Base-by-base conservation (phyloP, 1,140 invertebrate genomes). In the Drosophila sturtevanti region DNA sequence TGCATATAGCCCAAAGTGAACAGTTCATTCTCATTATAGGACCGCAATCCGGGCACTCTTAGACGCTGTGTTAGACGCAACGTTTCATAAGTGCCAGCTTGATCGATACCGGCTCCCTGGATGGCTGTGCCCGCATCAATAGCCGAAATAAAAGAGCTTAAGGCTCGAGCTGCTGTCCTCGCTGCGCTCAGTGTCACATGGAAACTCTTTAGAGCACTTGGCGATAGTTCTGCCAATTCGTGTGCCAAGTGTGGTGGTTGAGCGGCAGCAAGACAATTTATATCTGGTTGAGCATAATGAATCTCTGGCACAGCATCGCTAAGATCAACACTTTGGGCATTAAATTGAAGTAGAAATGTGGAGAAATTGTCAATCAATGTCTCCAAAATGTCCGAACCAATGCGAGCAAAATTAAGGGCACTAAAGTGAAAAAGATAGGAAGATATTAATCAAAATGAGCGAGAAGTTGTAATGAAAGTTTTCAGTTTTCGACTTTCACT, bases 1-100 rank as follows among this genome's bases (percentile, higher is more conserved):
- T 92, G 91, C 91, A 92, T 91, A 54, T 90, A 91, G 44, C 87
- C 70, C 31, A 92, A 58, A 1, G 89, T 89, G 24, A 91, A 92
- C 11, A 92, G 68, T 66, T 92, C 91, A n/a, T 91, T 91, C 66
- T 91, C 87, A 44, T 91, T 91, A 24, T 66, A 87, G 18, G 89
- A 87, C 10, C 89, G 79, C 35, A 92, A 44, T 0, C 91, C 91
- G 1, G 87, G 84, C 35, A 91, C 64, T 10, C 91, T 68, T 12
- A 81, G 55, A 0, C 89, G 73, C 38, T 73, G 55, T 1, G 79
- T 91, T 10, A 92, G 63, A 0, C 89, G 75, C 48, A 91, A 21
- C 16, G 77, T 81, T 56, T 91, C 85, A 38, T 91, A 91, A 21
- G 85, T 91, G 16, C 86, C 60, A n/a, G 54, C 69, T 77, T 86